Conservation (phyloP, 1,140 invertebrate genomes). For the Oppia nitens region DNA sequence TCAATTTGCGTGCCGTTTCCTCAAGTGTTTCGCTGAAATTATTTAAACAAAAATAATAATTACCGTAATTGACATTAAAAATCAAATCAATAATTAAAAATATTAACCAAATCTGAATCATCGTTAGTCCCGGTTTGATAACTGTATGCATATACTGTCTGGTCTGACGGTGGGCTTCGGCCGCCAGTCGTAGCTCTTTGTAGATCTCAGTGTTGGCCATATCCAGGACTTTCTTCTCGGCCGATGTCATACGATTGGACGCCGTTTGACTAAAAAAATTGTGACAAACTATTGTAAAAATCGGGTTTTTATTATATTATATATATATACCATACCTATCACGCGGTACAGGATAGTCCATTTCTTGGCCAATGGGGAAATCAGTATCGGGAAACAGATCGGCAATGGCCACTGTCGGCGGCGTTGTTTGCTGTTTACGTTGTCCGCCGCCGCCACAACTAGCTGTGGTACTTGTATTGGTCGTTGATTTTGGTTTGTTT, state of each 20-base stretch:
- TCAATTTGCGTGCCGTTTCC: conserved; percentile 69
- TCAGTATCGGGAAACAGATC: conserved; percentile 66
- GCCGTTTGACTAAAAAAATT: conserved; percentile 44
- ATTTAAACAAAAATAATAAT: background rate
- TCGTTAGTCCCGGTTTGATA: conserved; percentile 96
- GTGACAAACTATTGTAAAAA: background rate
- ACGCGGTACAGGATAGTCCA: conserved; percentile 27
- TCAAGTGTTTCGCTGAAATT: conserved; percentile 67
- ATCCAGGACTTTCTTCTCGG: conserved; percentile 61
- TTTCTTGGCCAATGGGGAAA: conserved; percentile 34
- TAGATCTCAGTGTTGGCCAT: conserved; percentile 55
- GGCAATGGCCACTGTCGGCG: conserved; percentile 65
- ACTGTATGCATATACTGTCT: conserved; percentile 70
- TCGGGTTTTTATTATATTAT: conserved; percentile 1
- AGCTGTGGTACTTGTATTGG: background rate
- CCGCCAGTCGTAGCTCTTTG: conserved; percentile 81
- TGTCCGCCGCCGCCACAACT: too few relatives aligned
- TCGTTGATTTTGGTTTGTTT: background rate
- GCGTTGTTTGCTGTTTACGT: conserved; percentile 56
- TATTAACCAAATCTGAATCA: conserved; percentile 84
- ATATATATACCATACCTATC: too few relatives aligned
- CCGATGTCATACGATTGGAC: conserved; percentile 66
- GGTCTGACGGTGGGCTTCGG: conserved; percentile 92
- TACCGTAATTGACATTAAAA: background rate
- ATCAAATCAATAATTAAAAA: background rate